phyloP scores from a whole-genome alignment of 2,888 invertebrate genomes.

The Myathropa florea region DNA sequence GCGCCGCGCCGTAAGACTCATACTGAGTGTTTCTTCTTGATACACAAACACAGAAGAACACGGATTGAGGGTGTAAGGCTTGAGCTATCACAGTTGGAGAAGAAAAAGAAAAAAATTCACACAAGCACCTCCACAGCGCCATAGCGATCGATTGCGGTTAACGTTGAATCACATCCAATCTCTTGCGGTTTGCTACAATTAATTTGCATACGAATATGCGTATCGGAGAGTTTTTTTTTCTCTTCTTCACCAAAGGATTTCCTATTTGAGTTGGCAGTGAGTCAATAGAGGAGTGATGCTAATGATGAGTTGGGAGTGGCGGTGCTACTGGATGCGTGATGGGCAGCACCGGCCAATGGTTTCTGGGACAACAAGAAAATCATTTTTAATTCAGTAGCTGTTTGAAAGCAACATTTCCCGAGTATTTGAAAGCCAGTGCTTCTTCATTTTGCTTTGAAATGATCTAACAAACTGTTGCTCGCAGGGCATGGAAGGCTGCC shows the following conservation, averaged over 20 bases:
- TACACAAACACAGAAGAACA: neutral
- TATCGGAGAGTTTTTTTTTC: neutral
- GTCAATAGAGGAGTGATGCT: neutral
- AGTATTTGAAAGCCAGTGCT: no score
- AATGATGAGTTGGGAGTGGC: neutral
- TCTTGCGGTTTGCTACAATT: neutral
- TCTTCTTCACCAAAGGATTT: neutral
- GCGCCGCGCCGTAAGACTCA: conserved; percentile 5
- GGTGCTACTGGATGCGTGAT: neutral
- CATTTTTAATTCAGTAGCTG: no score
- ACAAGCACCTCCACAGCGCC: neutral
- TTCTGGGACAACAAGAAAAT: no score
- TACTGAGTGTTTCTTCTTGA: neutral
- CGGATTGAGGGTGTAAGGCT: neutral
- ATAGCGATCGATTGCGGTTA: neutral
- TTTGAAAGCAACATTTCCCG: no score
- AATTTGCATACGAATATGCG: neutral
- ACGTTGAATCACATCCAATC: neutral
- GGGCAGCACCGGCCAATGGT: no score
- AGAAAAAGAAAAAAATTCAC: neutral
- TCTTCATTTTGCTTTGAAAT: no score
- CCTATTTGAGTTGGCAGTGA: neutral
- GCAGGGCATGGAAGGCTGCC: no score
- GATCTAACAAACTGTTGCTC: no score
- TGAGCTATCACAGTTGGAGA: neutral